Percentiles rank a stretch among this genome's conserved stretches.
Conservation (phyloP, 1,140 invertebrate species). For the Grapholita molesta region DNA sequence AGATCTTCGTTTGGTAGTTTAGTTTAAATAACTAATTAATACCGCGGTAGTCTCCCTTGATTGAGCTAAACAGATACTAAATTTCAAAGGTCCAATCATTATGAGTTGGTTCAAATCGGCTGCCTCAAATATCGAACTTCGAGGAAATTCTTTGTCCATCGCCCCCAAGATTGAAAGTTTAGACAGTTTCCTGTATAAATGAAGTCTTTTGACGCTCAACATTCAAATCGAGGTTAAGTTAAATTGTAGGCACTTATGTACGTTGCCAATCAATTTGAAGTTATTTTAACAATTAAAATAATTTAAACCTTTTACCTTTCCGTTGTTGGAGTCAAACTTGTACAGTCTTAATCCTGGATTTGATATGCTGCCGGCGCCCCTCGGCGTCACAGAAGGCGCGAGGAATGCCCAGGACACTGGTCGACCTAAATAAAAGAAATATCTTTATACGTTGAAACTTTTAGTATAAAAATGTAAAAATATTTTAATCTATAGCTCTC, state of each 20-base stretch:
- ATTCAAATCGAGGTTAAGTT: not conserved
- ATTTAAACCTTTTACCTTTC: slow-evolving; percentile 80
- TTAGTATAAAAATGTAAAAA: too few species aligned
- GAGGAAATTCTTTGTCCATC: too few species aligned
- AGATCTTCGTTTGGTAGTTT: too few species aligned
- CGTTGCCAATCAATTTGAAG: too few species aligned
- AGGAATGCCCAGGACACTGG: slow-evolving; percentile 91
- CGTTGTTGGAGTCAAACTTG: slow-evolving; percentile 90
- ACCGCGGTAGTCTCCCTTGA: too few species aligned
- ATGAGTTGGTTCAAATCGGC: too few species aligned
- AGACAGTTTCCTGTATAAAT: not conserved
- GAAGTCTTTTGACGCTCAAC: not conserved
- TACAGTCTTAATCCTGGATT: slow-evolving; percentile 94
- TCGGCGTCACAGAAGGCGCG: slow-evolving; percentile 90
- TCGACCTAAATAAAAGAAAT: slow-evolving; percentile 77
- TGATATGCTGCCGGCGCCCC: slow-evolving; percentile 85
- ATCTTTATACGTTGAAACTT: not conserved
- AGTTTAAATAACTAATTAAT: too few species aligned
- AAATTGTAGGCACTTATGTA: too few species aligned
- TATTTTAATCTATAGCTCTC: too few species aligned
- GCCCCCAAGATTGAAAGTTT: not conserved
- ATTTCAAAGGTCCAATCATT: too few species aligned
- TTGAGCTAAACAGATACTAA: too few species aligned
- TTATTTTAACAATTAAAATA: not conserved
- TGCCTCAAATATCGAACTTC: too few species aligned